Conservation (phyloP, 1,140 invertebrate genomes). For the Aculops lycopersici region DNA sequence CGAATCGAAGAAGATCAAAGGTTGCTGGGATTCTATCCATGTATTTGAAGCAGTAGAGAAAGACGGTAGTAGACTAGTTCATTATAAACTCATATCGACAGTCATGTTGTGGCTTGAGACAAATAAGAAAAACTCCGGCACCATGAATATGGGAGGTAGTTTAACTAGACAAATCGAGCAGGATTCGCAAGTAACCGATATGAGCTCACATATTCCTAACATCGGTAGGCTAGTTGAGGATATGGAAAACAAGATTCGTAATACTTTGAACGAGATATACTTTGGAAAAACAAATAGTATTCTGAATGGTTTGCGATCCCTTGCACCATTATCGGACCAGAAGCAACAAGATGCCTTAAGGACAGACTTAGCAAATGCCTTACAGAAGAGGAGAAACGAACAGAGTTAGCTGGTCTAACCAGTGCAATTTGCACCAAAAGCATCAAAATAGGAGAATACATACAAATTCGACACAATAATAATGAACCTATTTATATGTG, state of each 20-base stretch:
- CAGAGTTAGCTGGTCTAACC: neutral
- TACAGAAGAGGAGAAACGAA: slow-evolving; percentile 30
- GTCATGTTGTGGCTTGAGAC: slow-evolving; percentile 98
- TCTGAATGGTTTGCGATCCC: slow-evolving; percentile 73
- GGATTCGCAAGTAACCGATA: slow-evolving; percentile 55
- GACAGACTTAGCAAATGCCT: slow-evolving; percentile 42
- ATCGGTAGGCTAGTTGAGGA: slow-evolving; percentile 42
- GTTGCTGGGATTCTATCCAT: slow-evolving; percentile 97
- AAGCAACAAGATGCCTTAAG: slow-evolving; percentile 43
- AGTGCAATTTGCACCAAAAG: neutral
- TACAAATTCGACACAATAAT: too few species aligned
- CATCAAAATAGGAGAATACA: too few species aligned
- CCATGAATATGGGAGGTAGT: slow-evolving; percentile 92
- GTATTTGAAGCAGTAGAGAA: slow-evolving; percentile 87
- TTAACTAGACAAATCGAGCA: slow-evolving; percentile 81
- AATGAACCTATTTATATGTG: too few species aligned
- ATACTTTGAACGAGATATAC: slow-evolving; percentile 91
- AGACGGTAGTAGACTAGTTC: slow-evolving; percentile 58
- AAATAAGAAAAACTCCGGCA: slow-evolving; percentile 73
- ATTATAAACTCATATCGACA: slow-evolving; percentile 95
- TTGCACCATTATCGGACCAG: slow-evolving; percentile 46
- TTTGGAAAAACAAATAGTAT: slow-evolving; percentile 98
- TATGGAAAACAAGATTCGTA: slow-evolving; percentile 97
- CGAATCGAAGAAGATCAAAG: slow-evolving; percentile 83
- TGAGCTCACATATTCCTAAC: slow-evolving; percentile 83